These are phyloP conservation scores for Syncerus caffer DNA, from an alignment of 2,797 vertebrate genomes.

Conservation along the genomic window DNA sequence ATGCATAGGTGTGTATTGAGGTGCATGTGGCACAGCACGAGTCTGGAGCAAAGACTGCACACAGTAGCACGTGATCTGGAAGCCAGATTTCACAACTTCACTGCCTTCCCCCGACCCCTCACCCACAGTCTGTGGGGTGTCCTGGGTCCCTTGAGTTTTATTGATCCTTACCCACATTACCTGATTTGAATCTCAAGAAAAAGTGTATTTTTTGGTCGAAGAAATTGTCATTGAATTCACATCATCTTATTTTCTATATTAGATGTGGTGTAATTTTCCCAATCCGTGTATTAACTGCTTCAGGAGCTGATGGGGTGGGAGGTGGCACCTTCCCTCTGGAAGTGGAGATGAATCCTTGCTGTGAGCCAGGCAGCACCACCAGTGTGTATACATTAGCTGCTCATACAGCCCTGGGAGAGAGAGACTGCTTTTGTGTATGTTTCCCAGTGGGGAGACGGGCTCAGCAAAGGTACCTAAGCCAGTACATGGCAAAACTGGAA, in stretches of 20 bases:
- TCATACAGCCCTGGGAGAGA: background rate
- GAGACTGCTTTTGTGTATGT: background rate
- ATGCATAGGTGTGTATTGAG: background rate
- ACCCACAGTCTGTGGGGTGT: background rate
- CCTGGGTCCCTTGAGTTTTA: background rate
- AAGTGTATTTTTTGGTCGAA: conserved; percentile 17
- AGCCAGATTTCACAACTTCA: background rate
- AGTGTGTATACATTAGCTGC: background rate
- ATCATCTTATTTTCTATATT: background rate
- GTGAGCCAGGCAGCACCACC: background rate
- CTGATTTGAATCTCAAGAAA: background rate
- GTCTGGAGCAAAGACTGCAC: background rate
- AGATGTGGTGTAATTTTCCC: conserved; percentile 57
- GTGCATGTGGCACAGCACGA: rapidly evolving
- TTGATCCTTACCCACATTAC: background rate
- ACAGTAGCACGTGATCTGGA: background rate
- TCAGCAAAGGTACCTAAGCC: background rate
- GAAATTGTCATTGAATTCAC: background rate
- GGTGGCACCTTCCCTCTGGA: background rate
- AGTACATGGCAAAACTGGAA: background rate
- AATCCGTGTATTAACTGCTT: conserved; percentile 59
- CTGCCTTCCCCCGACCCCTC: background rate
- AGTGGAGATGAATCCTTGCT: background rate
- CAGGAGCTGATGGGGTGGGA: background rate
- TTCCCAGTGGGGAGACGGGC: background rate